Evolutionary conservation across 2,113 vertebrate species (phyloP).

Genomic region (Pelecanus crispus): DNA sequence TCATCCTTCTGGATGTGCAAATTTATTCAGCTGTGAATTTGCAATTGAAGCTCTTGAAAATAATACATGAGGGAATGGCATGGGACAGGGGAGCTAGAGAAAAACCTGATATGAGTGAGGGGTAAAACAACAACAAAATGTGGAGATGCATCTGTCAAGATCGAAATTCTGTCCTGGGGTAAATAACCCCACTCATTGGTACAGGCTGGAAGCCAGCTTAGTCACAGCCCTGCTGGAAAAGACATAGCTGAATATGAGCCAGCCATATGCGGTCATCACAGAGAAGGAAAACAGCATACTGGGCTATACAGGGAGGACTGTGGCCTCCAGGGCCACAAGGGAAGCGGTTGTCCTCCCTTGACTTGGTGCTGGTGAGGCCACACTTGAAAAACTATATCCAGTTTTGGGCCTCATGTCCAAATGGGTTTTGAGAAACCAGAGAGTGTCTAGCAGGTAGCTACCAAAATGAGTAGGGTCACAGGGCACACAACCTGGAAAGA

Average conservation of each 20-base stretch:
- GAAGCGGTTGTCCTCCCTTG: not conserved
- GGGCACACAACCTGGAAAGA: not conserved
- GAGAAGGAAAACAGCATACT: not conserved
- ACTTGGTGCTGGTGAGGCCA: not conserved
- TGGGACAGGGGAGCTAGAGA: not conserved
- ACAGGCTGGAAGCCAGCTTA: not conserved
- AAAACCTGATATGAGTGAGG: not conserved
- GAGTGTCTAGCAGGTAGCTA: not conserved
- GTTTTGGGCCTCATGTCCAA: not conserved
- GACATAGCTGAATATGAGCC: not conserved
- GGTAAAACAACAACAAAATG: not conserved
- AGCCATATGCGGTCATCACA: rapidly evolving
- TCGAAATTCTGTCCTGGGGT: not conserved
- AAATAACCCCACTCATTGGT: rapidly evolving
- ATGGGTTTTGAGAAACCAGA: not conserved
- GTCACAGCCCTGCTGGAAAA: not conserved
- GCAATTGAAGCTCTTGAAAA: not conserved
- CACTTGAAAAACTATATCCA: not conserved
- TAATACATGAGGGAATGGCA: not conserved
- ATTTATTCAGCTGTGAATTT: not conserved
- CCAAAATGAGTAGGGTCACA: not conserved
- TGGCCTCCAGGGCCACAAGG: not conserved
- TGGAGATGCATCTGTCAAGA: not conserved
- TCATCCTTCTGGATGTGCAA: not conserved
- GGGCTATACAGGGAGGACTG: not conserved